Evolutionary conservation across 2,797 vertebrate species (phyloP).

Genomic region (Sarcoramphus papa): DNA sequence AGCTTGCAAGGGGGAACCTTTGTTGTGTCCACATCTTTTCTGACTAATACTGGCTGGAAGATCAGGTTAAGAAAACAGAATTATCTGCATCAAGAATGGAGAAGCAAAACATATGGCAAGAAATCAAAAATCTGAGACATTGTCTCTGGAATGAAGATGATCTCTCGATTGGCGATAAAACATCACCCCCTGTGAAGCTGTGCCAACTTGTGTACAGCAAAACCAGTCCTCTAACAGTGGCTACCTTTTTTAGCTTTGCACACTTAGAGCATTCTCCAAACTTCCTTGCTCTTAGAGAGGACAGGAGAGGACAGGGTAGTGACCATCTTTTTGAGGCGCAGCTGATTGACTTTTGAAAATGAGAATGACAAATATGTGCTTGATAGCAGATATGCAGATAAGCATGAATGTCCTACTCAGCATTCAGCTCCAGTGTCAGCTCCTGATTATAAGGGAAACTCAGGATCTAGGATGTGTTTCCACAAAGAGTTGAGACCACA

Average conservation of each 20-base stretch:
- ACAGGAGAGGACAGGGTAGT: neutral
- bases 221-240: neutral
- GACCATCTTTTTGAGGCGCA: neutral
- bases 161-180: conserved; percentile 17
- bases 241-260: neutral
- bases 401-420: conserved; percentile 23
- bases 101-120: conserved; percentile 55
- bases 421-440: neutral
- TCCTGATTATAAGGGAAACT: neutral
- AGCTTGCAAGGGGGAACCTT: conserved; percentile 26
- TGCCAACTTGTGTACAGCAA: neutral
- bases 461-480: neutral
- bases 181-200: neutral
- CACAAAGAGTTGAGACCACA: neutral
- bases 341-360: conserved; percentile 41
- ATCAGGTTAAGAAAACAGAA: conserved; percentile 63
- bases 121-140: conserved; percentile 60
- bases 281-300: neutral
- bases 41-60: conserved; percentile 41
- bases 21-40: conserved; percentile 37
- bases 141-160: conserved; percentile 51
- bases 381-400: conserved; percentile 49
- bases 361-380: conserved; percentile 53
- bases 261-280: neutral
- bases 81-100: conserved; percentile 36